Conservation (phyloP, 2,888 invertebrate genomes). For the Cheilosia soror region DNA sequence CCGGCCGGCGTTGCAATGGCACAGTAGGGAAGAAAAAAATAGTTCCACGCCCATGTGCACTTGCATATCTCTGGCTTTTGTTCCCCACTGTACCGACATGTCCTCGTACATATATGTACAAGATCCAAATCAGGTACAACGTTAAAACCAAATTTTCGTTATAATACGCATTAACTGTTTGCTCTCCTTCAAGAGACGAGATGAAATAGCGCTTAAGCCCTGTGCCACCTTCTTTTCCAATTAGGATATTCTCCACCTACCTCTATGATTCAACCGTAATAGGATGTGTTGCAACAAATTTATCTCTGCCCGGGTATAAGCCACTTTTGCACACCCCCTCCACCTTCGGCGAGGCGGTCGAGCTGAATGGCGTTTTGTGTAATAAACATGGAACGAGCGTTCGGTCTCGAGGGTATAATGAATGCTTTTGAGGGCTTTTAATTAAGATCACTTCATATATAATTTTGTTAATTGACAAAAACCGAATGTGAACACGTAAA, state of each 20-base stretch:
- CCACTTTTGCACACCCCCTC: conserved; percentile 29
- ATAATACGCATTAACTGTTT: conserved; percentile 43
- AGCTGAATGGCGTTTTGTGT: conserved; percentile 56
- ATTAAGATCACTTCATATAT: conserved; percentile 74
- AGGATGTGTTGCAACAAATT: conserved; percentile 53
- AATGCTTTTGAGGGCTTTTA: conserved; percentile 68
- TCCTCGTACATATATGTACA: background rate
- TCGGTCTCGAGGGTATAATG: conserved; percentile 59
- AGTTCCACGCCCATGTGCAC: background rate
- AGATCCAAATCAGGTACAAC: conserved; percentile 57
- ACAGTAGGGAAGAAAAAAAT: conserved; percentile 8
- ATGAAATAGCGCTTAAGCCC: conserved; percentile 38
- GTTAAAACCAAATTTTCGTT: conserved; percentile 53
- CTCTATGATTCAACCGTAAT: conserved; percentile 11
- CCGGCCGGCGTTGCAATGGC: background rate
- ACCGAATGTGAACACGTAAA: conserved; percentile 44
- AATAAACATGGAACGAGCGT: conserved; percentile 57
- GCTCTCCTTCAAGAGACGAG: conserved; percentile 37
- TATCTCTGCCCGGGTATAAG: conserved; percentile 35
- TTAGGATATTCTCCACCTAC: conserved; percentile 36
- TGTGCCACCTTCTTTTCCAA: conserved; percentile 56
- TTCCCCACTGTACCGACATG: conserved; percentile 21
- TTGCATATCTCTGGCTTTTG: background rate
- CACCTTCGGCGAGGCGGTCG: conserved; percentile 7
- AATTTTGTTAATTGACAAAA: conserved; percentile 75